Percentiles rank a stretch among this genome's conserved stretches.
Conservation (phyloP, 2,797 vertebrate genomes). For the Holocentrus rufus region DNA sequence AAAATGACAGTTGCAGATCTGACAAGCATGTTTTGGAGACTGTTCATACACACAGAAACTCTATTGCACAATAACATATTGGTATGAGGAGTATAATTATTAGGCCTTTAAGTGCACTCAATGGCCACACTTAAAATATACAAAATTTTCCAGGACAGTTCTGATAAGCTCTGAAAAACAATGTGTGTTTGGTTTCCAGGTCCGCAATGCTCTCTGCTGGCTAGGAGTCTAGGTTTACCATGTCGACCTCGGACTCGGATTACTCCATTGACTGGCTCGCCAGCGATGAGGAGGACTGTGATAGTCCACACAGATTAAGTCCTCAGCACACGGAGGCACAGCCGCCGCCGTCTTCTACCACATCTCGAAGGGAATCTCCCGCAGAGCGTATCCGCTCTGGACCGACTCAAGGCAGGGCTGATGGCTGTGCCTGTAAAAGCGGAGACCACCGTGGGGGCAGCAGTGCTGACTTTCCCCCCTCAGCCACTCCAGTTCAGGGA, state of each 20-base stretch:
- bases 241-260: slow-evolving; percentile 73
- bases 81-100: too few relatives aligned
- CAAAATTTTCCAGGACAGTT: neutral
- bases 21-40: too few relatives aligned
- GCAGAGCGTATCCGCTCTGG: slow-evolving; percentile 3
- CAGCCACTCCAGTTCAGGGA: slow-evolving; percentile 36
- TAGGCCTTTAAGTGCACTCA: neutral
- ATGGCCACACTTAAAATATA: neutral
- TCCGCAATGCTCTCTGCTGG: slow-evolving; percentile 57
- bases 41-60: too few relatives aligned
- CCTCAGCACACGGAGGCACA: slow-evolving; percentile 7
- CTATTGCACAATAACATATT: too few relatives aligned
- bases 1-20: too few relatives aligned
- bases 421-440: slow-evolving; percentile 3
- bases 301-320: slow-evolving; percentile 26
- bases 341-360: neutral
- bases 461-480: neutral
- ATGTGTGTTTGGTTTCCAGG: slow-evolving; percentile 44
- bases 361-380: slow-evolving; percentile 19
- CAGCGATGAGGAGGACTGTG: slow-evolving; percentile 65
- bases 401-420: slow-evolving; percentile 13
- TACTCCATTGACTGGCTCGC: slow-evolving; percentile 68
- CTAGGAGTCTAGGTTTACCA: slow-evolving; percentile 49
- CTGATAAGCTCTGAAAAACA: neutral
- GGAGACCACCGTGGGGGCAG: neutral